A percentile compares a stretch with the other conserved stretches of the same genome.
Evolutionary conservation across 1,140 invertebrate genomes (phyloP).

Genomic region (Oreohelix idahoensis): DNA sequence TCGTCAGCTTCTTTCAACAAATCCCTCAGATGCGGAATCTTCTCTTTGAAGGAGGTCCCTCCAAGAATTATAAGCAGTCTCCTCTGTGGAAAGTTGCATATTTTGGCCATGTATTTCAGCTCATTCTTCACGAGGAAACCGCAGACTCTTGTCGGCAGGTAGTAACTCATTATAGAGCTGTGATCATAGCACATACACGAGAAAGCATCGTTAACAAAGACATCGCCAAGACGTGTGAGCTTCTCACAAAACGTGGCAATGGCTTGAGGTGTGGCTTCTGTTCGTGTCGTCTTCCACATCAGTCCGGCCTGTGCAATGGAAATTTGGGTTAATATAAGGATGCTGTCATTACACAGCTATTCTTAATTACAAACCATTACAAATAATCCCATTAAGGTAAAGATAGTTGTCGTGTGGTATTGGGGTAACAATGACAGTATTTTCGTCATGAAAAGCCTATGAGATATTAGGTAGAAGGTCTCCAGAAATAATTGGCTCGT

Average conservation of each 20-base stretch:
- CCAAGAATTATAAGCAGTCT: slow-evolving; percentile 6
- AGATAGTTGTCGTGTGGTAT: too few relatives aligned
- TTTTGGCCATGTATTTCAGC: slow-evolving; percentile 16
- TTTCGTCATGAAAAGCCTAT: too few relatives aligned
- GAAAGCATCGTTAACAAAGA: slow-evolving; percentile 32
- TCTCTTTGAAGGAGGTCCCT: background rate
- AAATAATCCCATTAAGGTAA: too few relatives aligned
- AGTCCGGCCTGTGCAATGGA: background rate
- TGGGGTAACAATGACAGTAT: too few relatives aligned
- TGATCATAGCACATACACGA: background rate
- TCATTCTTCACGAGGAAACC: slow-evolving; percentile 39
- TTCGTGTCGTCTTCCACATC: background rate
- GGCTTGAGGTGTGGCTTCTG: slow-evolving; percentile 10
- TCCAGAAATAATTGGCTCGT: too few relatives aligned
- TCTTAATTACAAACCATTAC: background rate
- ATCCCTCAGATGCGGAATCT: background rate
- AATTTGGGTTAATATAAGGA: background rate
- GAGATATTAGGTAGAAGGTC: too few relatives aligned
- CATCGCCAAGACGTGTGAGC: slow-evolving; percentile 3
- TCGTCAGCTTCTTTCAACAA: slow-evolving; percentile 14
- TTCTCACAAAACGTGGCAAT: slow-evolving; percentile 20
- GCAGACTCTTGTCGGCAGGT: background rate
- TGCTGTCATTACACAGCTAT: background rate
- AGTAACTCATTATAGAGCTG: slow-evolving; percentile 6
- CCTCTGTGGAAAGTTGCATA: background rate